Conservation (phyloP, 2,113 vertebrate species). For the Galemys pyrenaicus region DNA sequence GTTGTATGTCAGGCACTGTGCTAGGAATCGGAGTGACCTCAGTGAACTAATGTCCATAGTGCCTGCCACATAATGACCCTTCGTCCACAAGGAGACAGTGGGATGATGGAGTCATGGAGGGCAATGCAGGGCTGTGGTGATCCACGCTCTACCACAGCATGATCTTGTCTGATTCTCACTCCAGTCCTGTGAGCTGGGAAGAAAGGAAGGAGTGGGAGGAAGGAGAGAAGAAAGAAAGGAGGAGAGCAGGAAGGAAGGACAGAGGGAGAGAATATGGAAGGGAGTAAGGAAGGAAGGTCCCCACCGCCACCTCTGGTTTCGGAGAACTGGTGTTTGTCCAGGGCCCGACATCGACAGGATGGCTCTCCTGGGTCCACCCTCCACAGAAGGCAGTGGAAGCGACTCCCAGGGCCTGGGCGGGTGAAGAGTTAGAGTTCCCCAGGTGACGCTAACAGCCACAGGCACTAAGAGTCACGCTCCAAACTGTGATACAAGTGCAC, state of each 20-base stretch:
- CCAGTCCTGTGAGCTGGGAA: not conserved
- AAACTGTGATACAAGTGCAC: not conserved
- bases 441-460: not conserved
- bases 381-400: not conserved
- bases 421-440: fast-evolving
- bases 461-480: too few relatives aligned
- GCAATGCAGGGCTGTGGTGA: too few relatives aligned
- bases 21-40: not conserved
- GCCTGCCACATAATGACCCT: not conserved
- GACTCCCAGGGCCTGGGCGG: not conserved
- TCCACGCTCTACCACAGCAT: not conserved
- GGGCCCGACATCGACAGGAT: too few relatives aligned
- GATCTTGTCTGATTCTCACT: not conserved
- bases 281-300: not conserved
- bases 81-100: fast-evolving
- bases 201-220: not conserved
- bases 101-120: not conserved
- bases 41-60: fast-evolving
- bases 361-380: too few relatives aligned
- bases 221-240: too few relatives aligned
- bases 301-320: not conserved
- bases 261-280: too few relatives aligned
- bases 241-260: not conserved
- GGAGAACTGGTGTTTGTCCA: not conserved
- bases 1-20: not conserved